Base-by-base conservation (phyloP, 1,140 invertebrate species). In the Zaprionus ghesquierei region DNA sequence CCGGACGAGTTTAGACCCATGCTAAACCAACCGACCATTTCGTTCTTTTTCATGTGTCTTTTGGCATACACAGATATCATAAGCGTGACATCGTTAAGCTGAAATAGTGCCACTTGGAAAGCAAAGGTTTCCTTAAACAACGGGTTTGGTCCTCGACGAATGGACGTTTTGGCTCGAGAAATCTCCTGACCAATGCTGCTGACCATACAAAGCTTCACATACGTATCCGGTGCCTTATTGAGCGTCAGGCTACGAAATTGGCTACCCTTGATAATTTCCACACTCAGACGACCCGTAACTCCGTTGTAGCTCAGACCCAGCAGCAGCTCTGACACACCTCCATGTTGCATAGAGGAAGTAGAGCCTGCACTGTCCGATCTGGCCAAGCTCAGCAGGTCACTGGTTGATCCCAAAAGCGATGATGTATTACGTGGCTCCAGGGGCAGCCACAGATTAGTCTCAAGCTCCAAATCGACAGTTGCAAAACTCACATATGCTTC, bases 11-110 rank as follows among this genome's bases (percentile, higher is more conserved):
- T 98, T 84, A 97, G 93, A 10, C 98, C 98, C 51, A 98, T 92
- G 64, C 97, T 97, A 92, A 98, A 97, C 98, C 98, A 98, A 50
- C 98, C 98, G 66, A 98, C 97, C 96, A 98, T 97, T 92, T 99
- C 97, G 84, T 98, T 98, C 69, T 97, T 96, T 79, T 98, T 98
- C 93, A 98, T 97, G 68, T 95, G 94, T 79, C 97, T 95, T 65
- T 97, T 95, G 92, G 97, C 97, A 93, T 98, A 98, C 13, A 98
- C 97, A 0, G 97, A 97, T 49, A 98, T 94, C 94, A 98, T 98
- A 54, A 99, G 93, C 0, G 97, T 98, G 12, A 99, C 98, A 78
- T 99, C 98, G n/a, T 96, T 97, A 50, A 99, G 93, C 94, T 99
- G 98, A 91, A 98, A 99, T 63, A 98, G 93, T 29, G 98, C 97